phyloP scores from a whole-genome alignment of 2,113 vertebrate species.

The Pardalotus punctatus region DNA sequence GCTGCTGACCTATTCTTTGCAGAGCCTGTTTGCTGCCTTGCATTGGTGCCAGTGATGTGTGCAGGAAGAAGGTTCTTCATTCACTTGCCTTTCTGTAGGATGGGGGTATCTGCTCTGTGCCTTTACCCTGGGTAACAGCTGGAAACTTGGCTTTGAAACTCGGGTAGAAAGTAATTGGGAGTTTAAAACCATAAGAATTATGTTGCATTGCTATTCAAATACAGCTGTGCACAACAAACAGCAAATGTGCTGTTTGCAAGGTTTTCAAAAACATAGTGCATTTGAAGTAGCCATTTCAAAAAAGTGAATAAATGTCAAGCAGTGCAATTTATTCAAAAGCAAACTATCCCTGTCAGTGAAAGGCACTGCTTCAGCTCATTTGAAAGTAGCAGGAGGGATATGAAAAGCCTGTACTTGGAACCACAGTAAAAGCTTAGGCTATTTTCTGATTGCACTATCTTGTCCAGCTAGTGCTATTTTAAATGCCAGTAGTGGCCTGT shows the following conservation, averaged over 20 bases:
- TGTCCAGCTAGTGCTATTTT: slow-evolving; percentile 39
- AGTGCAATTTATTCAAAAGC: neutral
- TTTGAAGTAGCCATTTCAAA: neutral
- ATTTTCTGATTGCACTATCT: slow-evolving; percentile 41
- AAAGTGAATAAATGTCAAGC: neutral
- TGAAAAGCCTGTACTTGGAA: neutral
- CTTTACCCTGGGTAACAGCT: neutral
- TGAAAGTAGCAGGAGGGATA: neutral
- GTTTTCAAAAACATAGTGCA: neutral
- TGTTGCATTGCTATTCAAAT: neutral
- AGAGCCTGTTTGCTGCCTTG: neutral
- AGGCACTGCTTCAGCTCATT: neutral
- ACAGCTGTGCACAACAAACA: rapidly evolving
- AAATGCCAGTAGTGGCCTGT: slow-evolving; percentile 28
- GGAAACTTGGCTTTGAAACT: neutral
- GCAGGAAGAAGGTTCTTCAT: neutral
- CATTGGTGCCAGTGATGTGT: rapidly evolving
- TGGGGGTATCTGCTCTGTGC: neutral
- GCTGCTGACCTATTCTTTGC: neutral
- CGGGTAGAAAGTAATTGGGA: neutral
- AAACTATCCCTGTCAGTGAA: neutral
- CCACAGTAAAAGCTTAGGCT: neutral
- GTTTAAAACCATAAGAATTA: rapidly evolving
- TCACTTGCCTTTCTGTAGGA: neutral
- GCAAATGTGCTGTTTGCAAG: neutral